Percentiles rank a stretch among this genome's conserved stretches.
Conservation (phyloP, 2,888 invertebrate species). For the Lasius fuliginosus region DNA sequence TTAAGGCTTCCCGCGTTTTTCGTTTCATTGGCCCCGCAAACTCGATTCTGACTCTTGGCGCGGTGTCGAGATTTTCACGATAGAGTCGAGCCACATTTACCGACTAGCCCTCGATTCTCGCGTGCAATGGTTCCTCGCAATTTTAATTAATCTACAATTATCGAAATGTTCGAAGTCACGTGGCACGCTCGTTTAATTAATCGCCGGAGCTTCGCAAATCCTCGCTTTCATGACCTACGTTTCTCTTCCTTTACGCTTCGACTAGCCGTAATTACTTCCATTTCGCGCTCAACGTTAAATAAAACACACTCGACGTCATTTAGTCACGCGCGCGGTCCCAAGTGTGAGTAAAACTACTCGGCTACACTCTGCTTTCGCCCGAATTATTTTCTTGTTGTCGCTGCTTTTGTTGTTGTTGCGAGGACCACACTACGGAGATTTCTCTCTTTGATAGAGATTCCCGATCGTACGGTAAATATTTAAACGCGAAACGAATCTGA, state of each 20-base stretch:
- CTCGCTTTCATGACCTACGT: constrained; percentile 2
- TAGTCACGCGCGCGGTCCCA: constrained; percentile 57
- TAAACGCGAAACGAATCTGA: constrained; percentile 52
- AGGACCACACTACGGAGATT: neutral
- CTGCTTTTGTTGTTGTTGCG: constrained; percentile 21
- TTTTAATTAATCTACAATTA: constrained; percentile 58
- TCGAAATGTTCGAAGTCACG: constrained; percentile 43
- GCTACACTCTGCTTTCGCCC: constrained; percentile 45
- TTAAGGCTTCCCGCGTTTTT: constrained; percentile 20
- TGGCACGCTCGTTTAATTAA: constrained; percentile 41
- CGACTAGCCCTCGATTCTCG: neutral
- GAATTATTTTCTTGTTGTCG: constrained; percentile 38
- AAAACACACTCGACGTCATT: constrained; percentile 67
- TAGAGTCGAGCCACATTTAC: neutral
- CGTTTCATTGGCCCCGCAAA: constrained; percentile 26
- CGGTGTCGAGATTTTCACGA: constrained; percentile 6
- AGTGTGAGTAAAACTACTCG: constrained; percentile 58
- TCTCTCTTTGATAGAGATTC: constrained; percentile 19
- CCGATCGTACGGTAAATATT: constrained; percentile 47
- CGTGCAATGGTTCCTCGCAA: constrained; percentile 6
- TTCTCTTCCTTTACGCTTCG: constrained; percentile 64
- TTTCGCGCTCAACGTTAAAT: constrained; percentile 70
- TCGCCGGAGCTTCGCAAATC: constrained; percentile 15
- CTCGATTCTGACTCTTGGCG: neutral
- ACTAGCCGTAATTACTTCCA: constrained; percentile 72